Evolutionary conservation across 2,113 vertebrate genomes (phyloP), one percentile per base, ranked within the genome.

Genomic region (Tor tambroides): DNA sequence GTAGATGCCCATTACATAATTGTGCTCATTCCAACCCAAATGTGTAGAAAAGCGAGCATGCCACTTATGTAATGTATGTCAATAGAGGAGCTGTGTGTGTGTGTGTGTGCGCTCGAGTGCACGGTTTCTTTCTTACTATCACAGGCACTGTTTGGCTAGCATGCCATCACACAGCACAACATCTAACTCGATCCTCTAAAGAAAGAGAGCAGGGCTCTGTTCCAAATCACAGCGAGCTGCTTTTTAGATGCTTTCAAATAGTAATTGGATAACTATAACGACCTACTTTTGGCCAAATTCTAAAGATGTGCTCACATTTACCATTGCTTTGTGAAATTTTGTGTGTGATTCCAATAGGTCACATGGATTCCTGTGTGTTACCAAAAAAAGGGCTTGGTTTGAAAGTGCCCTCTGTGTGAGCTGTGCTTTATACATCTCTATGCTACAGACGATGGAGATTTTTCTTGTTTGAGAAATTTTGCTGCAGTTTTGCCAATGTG

Each of bases 1-100:
- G 1, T n/a, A 81, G 84, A 84, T 84, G 38, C 15, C 11, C 5
- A 59, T 90, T 90, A 90, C 63, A 84, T 84, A 91, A 91, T 46
- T 54, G 43, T 75, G 38, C 41, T 61, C 63, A 72, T 89, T 89
- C 79, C 38, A 43, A 84, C 63, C 61, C n/a, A 67, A 75, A 71
- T 85, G 67, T 87, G 79, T 56, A 56, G 74, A 80, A 69, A 67
- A 32, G 76, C 12, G 65, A 81, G 63, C 6, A 9, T 12, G 56
- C 54, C 19, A 56, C 86, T 89, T 87, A 84, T 76, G 54, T 87
- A 90, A 89, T 82, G 17, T 12, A 51, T 59, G 77, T 43, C 65
- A 49, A 77, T 63, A 79, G 12, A 83, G 21, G 79, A 19, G 85
- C 43, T 69, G 86, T 59, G 61, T 79, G 76, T 77, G 74, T 82